Evolutionary conservation across 2,888 invertebrate genomes (phyloP).

Genomic region (Nowickia ferox): DNA sequence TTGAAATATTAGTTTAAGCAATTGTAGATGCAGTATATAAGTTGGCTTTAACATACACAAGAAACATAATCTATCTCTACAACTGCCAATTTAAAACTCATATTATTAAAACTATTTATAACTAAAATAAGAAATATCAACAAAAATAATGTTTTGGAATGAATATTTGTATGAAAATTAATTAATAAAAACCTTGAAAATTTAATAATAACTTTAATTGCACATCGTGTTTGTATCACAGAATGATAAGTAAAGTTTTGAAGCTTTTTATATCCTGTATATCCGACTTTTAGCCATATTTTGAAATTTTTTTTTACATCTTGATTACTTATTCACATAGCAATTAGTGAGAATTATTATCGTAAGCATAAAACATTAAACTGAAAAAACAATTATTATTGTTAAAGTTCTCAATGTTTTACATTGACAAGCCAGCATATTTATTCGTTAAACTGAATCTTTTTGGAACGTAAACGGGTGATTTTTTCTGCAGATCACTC

Average conservation of each 20-base stretch:
- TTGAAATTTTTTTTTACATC: too few species aligned
- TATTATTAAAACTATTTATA: not conserved
- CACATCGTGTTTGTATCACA: not conserved
- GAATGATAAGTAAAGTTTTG: constrained; percentile 15
- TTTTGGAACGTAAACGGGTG: too few species aligned
- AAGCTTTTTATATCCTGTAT: too few species aligned
- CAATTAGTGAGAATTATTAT: too few species aligned
- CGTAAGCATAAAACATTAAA: too few species aligned
- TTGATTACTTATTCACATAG: too few species aligned
- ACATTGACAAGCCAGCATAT: too few species aligned
- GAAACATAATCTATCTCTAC: constrained; percentile 48
- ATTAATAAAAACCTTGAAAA: not conserved
- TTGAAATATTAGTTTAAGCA: constrained; percentile 13
- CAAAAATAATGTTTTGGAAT: not conserved
- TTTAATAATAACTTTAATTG: not conserved
- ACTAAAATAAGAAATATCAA: not conserved
- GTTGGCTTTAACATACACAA: not conserved
- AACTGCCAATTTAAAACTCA: constrained; percentile 58
- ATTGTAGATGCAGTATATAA: constrained; percentile 26
- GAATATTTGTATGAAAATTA: not conserved
- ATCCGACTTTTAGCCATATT: too few species aligned
- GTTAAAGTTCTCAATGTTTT: too few species aligned
- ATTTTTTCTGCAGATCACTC: too few species aligned
- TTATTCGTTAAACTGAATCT: too few species aligned
- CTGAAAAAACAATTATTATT: too few species aligned